Evolutionary conservation across 2,797 vertebrate species (phyloP), one percentile per base, ranked within the genome.

Genomic region (Gallinago solitaria): DNA sequence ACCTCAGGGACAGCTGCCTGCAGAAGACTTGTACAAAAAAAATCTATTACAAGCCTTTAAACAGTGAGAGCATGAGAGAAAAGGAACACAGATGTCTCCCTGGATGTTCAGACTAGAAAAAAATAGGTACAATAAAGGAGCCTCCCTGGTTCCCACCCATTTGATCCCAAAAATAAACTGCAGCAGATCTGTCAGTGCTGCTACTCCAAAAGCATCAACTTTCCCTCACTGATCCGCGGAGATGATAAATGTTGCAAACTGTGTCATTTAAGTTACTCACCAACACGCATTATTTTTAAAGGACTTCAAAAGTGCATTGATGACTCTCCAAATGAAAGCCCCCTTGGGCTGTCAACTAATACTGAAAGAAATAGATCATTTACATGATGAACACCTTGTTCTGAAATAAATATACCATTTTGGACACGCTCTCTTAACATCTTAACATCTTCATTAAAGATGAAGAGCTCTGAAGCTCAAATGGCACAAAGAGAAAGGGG

Each of bases 121-220:
- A 68, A 69, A 6, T 6, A 57, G 41, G 39, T 53, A 35, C 27
- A 51, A 48, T 11, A 83, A 77, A 63, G 51, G 35, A 80, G 11
- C 5, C 4, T 9, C 8, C 17, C 7, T 7, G 28, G 11, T 21
- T 3, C 7, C 32, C 20, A 17, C 21, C 9, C 0, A 0, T 56
- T 19, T 75, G 41, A 27, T 54, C n/a, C n/a, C 51, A 3, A 5
- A 53, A 84, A 67, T 17, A 19, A 79, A 54, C 9, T 0, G 0
- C 25, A 86, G 50, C 51, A 60, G 70, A 83, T 63, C 70, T 67
- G 51, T 45, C 3, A 2, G 17, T 3, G 25, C 35, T 64, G 50
- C 53, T 64, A 35, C 67, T 35, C 74, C 45, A 82, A 88, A 74
- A 70, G 65, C 51, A 33, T 23, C 51, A 24, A 33, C 48, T 24